These are phyloP conservation scores for Anser brachyrhynchus DNA, from an alignment of 2,113 vertebrate genomes.

Conservation along the genomic window DNA sequence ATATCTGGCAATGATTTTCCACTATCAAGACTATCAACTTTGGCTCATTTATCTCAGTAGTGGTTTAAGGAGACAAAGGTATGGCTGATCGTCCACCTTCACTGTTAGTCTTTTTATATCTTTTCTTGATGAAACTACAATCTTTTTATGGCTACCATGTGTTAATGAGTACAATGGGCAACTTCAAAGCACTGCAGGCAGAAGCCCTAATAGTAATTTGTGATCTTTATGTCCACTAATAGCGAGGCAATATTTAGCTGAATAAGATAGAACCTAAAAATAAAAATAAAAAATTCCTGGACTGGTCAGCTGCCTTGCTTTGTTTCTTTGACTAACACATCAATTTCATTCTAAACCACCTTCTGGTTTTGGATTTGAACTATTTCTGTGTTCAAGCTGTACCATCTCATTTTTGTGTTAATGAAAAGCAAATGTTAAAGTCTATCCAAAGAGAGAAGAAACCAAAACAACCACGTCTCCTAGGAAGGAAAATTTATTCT, in stretches of 20 bases:
- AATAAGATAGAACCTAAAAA: neutral
- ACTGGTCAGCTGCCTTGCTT: neutral
- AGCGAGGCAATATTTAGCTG: neutral
- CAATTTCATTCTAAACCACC: neutral
- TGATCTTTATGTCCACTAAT: neutral
- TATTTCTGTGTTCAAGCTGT: neutral
- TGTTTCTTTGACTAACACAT: neutral
- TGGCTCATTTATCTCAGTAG: neutral
- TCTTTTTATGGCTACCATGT: neutral
- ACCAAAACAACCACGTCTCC: neutral
- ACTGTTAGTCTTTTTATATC: neutral
- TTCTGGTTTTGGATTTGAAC: neutral
- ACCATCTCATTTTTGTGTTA: neutral
- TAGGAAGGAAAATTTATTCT: neutral
- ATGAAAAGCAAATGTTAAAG: conserved; percentile 2
- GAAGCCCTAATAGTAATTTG: neutral
- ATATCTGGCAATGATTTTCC: neutral
- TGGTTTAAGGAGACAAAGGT: neutral
- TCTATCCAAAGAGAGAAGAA: neutral
- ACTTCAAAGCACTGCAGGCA: neutral
- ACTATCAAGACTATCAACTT: neutral
- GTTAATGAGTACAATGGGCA: neutral
- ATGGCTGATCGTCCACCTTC: neutral
- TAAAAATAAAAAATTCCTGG: neutral
- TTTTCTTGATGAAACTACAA: neutral